phyloP scores from a whole-genome alignment of 2,113 vertebrate species.

The Echinops telfairi region DNA sequence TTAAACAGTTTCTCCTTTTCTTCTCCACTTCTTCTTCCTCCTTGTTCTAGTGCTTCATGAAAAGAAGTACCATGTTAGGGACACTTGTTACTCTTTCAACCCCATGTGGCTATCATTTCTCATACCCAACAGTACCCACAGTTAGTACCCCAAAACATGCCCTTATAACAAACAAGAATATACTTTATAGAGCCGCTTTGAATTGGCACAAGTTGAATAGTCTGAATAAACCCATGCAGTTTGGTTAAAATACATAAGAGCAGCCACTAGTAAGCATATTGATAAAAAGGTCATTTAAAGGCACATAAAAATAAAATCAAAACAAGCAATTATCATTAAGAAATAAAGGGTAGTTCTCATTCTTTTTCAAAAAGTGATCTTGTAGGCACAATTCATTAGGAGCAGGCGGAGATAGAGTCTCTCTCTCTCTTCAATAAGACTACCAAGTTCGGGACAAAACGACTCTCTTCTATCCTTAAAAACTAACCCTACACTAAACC shows the following conservation, averaged over 20 bases:
- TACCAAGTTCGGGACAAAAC: slow-evolving; percentile 44
- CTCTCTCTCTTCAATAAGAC: background rate
- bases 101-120: slow-evolving; percentile 29
- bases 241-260: slow-evolving; percentile 3
- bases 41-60: background rate
- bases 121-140: background rate
- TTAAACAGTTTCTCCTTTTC: background rate
- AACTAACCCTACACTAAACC: too few relatives aligned
- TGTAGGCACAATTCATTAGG: slow-evolving; percentile 24
- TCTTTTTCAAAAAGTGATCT: slow-evolving; percentile 39
- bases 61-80: background rate
- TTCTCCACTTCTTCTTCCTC: background rate
- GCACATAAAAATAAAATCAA: slow-evolving; percentile 5
- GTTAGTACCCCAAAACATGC: background rate
- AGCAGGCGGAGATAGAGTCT: background rate
- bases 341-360: slow-evolving; percentile 4
- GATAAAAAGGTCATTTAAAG: background rate
- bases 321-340: background rate
- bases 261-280: background rate
- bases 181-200: slow-evolving; percentile 49
- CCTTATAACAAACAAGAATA: background rate
- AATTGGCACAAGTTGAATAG: slow-evolving; percentile 12
- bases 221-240: slow-evolving; percentile 32
- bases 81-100: slow-evolving; percentile 42
- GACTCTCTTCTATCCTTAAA: background rate